Conservation (phyloP, 2,888 invertebrate genomes). For the Folsomia manolachei region DNA sequence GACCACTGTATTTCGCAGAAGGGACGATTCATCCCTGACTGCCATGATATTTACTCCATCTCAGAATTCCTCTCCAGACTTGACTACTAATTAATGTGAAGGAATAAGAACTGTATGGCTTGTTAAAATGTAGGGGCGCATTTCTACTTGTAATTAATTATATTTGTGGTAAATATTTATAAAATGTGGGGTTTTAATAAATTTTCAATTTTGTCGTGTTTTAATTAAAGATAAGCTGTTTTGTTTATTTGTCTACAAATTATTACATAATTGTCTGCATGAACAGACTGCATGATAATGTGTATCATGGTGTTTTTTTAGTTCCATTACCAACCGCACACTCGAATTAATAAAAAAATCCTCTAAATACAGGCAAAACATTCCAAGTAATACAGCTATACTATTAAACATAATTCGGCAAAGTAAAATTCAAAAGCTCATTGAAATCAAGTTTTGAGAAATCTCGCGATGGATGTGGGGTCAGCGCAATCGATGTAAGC, state of each 20-base stretch:
- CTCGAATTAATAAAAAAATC: no score
- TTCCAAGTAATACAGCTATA: no score
- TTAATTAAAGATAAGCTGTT: no score
- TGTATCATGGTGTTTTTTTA: no score
- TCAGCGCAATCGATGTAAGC: conserved; percentile 79
- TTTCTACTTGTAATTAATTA: background rate
- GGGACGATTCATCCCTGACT: conserved; percentile 55
- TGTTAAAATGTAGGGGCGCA: no score
- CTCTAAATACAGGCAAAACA: no score
- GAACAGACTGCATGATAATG: no score
- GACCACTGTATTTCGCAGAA: conserved; percentile 55
- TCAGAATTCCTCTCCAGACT: conserved; percentile 54
- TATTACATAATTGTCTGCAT: no score
- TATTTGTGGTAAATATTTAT: background rate
- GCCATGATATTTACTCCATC: conserved; percentile 58
- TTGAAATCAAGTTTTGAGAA: conserved; percentile 65
- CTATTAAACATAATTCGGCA: no score
- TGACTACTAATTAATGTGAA: conserved; percentile 26
- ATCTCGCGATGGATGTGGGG: conserved; percentile 73
- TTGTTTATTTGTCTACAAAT: no score
- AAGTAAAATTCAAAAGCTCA: no score
- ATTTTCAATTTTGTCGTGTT: background rate
- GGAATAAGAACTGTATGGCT: background rate
- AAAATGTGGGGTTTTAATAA: background rate
- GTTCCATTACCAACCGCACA: no score